A percentile compares a stretch with the other conserved stretches of the same genome.
These are phyloP conservation scores for Polyommatus iphigenia DNA, from an alignment of 2,888 invertebrate genomes.

Conservation along the genomic window DNA sequence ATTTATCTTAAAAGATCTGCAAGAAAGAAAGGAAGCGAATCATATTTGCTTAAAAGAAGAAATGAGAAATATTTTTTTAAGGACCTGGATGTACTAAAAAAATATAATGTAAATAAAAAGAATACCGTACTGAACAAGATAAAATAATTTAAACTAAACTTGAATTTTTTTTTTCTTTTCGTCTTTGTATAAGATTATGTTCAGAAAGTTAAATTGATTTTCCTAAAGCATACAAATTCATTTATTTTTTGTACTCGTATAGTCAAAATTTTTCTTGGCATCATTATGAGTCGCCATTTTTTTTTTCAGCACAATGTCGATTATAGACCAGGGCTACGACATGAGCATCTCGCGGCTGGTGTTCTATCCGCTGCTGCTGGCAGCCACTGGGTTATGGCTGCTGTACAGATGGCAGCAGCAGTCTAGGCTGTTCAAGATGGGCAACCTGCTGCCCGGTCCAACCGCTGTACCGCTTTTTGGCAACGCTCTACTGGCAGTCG, in stretches of 20 bases:
- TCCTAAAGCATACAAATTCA: not conserved
- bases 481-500: constrained; percentile 83
- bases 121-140: no score
- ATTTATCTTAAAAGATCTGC: not conserved
- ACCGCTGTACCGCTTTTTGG: constrained; percentile 83
- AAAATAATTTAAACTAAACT: no score
- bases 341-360: constrained; percentile 47
- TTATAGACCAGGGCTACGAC: constrained; percentile 44
- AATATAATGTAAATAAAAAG: no score
- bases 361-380: constrained; percentile 57
- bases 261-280: not conserved
- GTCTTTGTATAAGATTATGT: not conserved
- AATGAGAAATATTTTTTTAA: no score
- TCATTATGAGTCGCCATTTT: not conserved
- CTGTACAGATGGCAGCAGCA: constrained; percentile 74
- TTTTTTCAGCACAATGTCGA: constrained; percentile 48
- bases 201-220: not conserved
- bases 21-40: no score
- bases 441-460: constrained; percentile 86
- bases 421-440: constrained; percentile 78
- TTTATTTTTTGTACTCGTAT: not conserved
- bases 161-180: not conserved
- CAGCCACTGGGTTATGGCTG: constrained; percentile 57
- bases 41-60: no score
- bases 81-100: no score